Percentiles rank a stretch among this genome's conserved stretches.
These are phyloP conservation scores for Stratiomys singularior DNA, from an alignment of 2,888 invertebrate species.

Conservation along the genomic window DNA sequence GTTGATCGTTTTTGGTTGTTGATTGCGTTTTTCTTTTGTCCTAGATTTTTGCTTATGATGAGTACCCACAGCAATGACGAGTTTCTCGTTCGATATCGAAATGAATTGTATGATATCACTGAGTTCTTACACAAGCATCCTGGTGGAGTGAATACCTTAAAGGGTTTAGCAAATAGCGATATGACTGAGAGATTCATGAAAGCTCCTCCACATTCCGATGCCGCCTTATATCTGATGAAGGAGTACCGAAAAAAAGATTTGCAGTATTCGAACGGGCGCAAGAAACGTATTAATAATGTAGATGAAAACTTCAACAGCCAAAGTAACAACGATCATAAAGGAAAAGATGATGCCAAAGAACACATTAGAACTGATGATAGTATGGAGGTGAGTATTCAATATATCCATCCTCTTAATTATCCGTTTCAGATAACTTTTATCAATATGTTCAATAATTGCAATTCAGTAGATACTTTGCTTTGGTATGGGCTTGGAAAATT, in stretches of 20 bases:
- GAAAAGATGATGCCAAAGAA: neutral
- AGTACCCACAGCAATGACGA: neutral
- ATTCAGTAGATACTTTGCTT: too few species aligned
- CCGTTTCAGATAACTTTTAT: too few species aligned
- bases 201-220: slow-evolving; percentile 64
- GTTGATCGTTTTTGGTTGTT: too few species aligned
- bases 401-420: too few species aligned
- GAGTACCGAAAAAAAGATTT: slow-evolving; percentile 59
- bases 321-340: neutral
- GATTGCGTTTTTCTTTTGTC: too few species aligned
- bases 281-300: slow-evolving; percentile 19
- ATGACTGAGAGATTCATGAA: slow-evolving; percentile 62
- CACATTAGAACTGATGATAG: slow-evolving; percentile 59
- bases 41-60: neutral
- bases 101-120: slow-evolving; percentile 72
- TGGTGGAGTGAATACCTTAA: slow-evolving; percentile 75
- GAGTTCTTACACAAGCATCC: slow-evolving; percentile 78
- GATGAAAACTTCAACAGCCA: neutral
- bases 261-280: slow-evolving; percentile 16
- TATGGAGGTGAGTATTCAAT: slow-evolving; percentile 63
- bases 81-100: slow-evolving; percentile 64
- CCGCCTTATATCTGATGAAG: slow-evolving; percentile 64
- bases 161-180: slow-evolving; percentile 59
- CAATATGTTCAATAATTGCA: too few species aligned
- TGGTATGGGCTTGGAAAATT: too few species aligned